phyloP scores from a whole-genome alignment of 1,140 invertebrate species.

The Bombus polaris region DNA sequence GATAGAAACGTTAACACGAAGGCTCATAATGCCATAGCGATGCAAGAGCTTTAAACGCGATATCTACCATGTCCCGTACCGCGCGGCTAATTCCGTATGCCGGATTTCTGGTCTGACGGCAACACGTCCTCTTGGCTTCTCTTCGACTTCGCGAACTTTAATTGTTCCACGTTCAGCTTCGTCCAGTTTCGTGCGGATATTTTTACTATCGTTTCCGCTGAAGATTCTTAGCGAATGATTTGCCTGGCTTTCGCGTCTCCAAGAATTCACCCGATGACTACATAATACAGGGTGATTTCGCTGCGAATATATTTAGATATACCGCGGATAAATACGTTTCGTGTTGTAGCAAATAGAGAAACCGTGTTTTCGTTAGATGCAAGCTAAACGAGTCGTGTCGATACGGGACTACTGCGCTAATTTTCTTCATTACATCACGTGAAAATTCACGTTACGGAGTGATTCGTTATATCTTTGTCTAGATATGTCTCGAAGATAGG shows the following conservation, averaged over 20 bases:
- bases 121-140: constrained; percentile 48
- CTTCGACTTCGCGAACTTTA: constrained; percentile 47
- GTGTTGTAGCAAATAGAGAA: background rate
- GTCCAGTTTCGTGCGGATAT: constrained; percentile 23
- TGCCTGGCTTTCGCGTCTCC: background rate
- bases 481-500: background rate
- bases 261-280: background rate
- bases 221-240: constrained; percentile 17
- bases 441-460: background rate
- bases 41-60: constrained; percentile 20
- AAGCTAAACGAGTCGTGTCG: background rate
- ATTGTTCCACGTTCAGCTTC: constrained; percentile 46
- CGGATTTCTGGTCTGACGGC: constrained; percentile 76
- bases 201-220: constrained; percentile 50
- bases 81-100: constrained; percentile 72
- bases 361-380: background rate
- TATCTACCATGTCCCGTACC: constrained; percentile 53
- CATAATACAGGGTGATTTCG: background rate
- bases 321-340: background rate
- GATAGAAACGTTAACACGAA: background rate
- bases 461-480: background rate
- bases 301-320: background rate
- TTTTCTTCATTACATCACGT: background rate
- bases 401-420: background rate
- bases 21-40: background rate